phyloP scores from a whole-genome alignment of 1,140 invertebrate genomes.

The Brachystomella parvula region DNA sequence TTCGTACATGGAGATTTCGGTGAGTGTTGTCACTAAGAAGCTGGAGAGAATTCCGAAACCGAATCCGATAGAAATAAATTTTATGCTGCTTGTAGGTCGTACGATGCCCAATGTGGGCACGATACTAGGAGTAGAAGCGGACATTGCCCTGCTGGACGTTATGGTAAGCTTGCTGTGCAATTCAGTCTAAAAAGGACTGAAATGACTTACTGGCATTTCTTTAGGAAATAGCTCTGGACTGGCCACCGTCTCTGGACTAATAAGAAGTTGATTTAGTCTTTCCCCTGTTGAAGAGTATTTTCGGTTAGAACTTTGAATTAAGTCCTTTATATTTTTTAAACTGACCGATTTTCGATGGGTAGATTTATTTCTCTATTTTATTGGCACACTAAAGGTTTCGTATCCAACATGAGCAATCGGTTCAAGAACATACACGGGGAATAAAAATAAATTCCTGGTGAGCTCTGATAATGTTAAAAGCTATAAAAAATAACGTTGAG shows the following conservation, averaged over 20 bases:
- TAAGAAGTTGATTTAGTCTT: neutral
- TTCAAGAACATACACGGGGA: too few species aligned
- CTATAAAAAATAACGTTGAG: too few species aligned
- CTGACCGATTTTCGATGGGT: too few species aligned
- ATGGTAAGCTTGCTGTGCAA: conserved; percentile 51
- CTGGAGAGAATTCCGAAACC: neutral
- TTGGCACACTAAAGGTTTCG: too few species aligned
- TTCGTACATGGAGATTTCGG: conserved; percentile 79
- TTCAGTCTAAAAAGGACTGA: neutral
- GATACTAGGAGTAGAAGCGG: conserved; percentile 51
- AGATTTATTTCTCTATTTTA: too few species aligned
- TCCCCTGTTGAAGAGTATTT: too few species aligned
- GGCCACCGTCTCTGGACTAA: conserved; percentile 19
- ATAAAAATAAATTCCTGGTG: too few species aligned
- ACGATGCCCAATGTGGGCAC: conserved; percentile 64
- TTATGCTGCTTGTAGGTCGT: conserved; percentile 56
- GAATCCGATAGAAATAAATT: neutral
- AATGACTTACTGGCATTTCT: neutral
- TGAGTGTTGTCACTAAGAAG: neutral
- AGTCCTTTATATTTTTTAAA: too few species aligned
- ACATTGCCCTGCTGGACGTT: conserved; percentile 62
- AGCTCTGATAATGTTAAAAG: too few species aligned
- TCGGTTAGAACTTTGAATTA: too few species aligned
- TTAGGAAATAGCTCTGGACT: conserved; percentile 24
- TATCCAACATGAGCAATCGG: too few species aligned